Evolutionary conservation across 2,113 vertebrate genomes (phyloP), one percentile per base, ranked within the genome.

Genomic region (Orthonyx spaldingii): DNA sequence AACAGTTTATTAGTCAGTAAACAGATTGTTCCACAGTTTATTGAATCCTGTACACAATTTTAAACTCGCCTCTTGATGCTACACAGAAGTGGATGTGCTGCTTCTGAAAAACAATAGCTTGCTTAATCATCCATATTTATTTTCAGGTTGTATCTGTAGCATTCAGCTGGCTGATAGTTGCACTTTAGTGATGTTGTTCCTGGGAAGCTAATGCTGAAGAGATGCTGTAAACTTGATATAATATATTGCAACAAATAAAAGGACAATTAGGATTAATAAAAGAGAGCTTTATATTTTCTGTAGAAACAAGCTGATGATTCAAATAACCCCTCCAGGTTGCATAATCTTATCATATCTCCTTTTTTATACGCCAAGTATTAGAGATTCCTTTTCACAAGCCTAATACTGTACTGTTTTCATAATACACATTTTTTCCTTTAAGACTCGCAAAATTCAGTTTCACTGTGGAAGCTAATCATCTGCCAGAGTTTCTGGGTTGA

Each of bases 401-500:
- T 37, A 84, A 70, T 22, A 61, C 5, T 4, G 0, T 44, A 82
- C 21, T 87, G 87, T 42, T 53, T 65, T 33, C 79, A 76, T 66
- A 95, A 89, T 19, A 55, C 7, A 64, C 3, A 35, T 69, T 77
- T 81, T 70, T 77, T 83, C 41, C 76, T 53, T 87, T 84, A 75
- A 71, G 32, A 79, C 15, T 64, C 2, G 0, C n/a, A 92, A 94
- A 85, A 85, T 65, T 69, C 75, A 49, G 72, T 33, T 83, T 94
- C n/a, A 41, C n/a, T 88, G 65, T 76, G 74, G 92, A 94, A 94
- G 93, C 75, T 49, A 94, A 63, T 56, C 16, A 87, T 68, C 89
- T 95, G 82, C 77, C 87, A 95, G 69, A 89, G 80, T 93, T 96
- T 94, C 61, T 94, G 63, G 52, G 44, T 92, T 94, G 82, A 94